Percentiles rank a stretch among this genome's conserved stretches.
Evolutionary conservation across 2,888 invertebrate species (phyloP).

Genomic region (Idaea aversata): DNA sequence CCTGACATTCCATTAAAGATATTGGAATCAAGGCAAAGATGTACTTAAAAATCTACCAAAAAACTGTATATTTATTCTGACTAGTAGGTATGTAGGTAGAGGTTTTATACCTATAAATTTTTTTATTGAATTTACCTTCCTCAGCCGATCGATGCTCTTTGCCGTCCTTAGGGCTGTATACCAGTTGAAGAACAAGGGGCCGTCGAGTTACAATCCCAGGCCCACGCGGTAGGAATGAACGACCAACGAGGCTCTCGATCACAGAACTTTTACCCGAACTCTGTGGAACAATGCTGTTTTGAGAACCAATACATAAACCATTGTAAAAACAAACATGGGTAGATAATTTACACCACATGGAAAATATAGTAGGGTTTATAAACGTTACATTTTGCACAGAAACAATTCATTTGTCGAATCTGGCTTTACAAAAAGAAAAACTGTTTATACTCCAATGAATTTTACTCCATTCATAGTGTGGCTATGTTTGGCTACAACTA

Average conservation of each 20-base stretch:
- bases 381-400: too few relatives aligned
- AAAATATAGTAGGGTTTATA: too few relatives aligned
- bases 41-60: too few relatives aligned
- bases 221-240: slow-evolving; percentile 98
- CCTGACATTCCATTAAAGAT: too few relatives aligned
- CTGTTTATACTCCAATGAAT: too few relatives aligned
- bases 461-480: neutral
- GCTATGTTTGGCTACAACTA: neutral
- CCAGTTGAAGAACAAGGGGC: slow-evolving; percentile 95
- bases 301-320: neutral
- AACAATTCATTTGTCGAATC: too few relatives aligned
- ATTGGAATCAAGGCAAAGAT: too few relatives aligned
- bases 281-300: slow-evolving; percentile 69
- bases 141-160: slow-evolving; percentile 91
- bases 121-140: slow-evolving; percentile 82
- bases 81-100: too few relatives aligned
- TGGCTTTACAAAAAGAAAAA: too few relatives aligned
- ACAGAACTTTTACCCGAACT: slow-evolving; percentile 99
- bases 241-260: slow-evolving; percentile 97
- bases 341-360: neutral
- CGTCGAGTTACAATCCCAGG: slow-evolving; percentile 98
- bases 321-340: neutral
- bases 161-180: slow-evolving; percentile 95
- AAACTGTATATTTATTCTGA: too few relatives aligned
- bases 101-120: too few relatives aligned